Conservation (phyloP, 2,888 invertebrate genomes). For the Eristalis intricaria region DNA sequence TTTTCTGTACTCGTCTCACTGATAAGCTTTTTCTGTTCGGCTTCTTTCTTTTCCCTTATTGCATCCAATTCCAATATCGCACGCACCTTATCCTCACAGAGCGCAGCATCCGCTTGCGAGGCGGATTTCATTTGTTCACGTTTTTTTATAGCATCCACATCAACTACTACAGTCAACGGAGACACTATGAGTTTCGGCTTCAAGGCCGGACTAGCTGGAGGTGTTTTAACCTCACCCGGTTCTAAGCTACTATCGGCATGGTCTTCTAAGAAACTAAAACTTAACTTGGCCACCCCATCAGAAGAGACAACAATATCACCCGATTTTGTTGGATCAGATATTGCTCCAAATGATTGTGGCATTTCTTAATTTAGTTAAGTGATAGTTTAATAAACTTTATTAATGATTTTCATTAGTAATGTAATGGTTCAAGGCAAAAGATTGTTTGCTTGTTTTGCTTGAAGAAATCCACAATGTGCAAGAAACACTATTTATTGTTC, state of each 20-base stretch:
- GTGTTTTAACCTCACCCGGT: conserved; percentile 79
- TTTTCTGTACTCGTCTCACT: conserved; percentile 52
- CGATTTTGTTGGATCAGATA: conserved; percentile 56
- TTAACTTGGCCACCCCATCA: conserved; percentile 74
- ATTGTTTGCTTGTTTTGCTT: not conserved
- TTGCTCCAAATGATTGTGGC: conserved; percentile 32
- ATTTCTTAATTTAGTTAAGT: conserved; percentile 18
- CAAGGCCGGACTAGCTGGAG: conserved; percentile 73
- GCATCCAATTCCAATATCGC: conserved; percentile 76
- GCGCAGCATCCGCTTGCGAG: conserved; percentile 74
- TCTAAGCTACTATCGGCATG: conserved; percentile 78
- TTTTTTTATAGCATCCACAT: conserved; percentile 27
- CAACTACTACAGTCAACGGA: conserved; percentile 23
- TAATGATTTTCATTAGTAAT: not conserved
- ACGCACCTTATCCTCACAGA: conserved; percentile 75
- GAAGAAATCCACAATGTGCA: not conserved
- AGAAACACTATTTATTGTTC: not conserved
- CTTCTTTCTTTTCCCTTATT: conserved; percentile 75
- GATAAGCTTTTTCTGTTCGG: conserved; percentile 46
- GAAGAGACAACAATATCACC: conserved; percentile 73
- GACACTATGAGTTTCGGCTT: conserved; percentile 35
- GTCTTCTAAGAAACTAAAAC: conserved; percentile 74
- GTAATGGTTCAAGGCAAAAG: not conserved
- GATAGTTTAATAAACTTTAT: not conserved
- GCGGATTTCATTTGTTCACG: conserved; percentile 72